Evolutionary conservation across 2,888 invertebrate species (phyloP).

Genomic region (Ligdia adustata): DNA sequence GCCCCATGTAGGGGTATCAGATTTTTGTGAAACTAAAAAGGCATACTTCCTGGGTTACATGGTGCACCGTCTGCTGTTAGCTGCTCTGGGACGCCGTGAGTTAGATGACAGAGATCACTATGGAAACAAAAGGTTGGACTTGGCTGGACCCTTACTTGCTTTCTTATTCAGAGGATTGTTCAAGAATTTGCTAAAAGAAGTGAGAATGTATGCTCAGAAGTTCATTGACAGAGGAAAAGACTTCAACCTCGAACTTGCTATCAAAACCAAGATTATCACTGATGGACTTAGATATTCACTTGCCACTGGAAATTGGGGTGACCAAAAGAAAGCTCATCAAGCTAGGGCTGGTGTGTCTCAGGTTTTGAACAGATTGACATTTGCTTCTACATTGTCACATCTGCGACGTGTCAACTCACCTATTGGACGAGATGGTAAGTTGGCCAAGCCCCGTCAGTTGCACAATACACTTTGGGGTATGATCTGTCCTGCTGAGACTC

Average conservation of each 20-base stretch:
- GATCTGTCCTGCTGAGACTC: constrained; percentile 99
- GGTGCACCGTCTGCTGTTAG: constrained; percentile 98
- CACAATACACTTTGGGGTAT: constrained; percentile 99
- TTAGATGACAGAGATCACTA: constrained; percentile 99
- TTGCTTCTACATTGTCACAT: constrained; percentile 99
- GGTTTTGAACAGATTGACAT: constrained; percentile 98
- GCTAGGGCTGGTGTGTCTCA: constrained; percentile 98
- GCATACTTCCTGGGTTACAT: constrained; percentile 99
- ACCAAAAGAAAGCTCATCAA: constrained; percentile 99
- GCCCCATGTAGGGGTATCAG: constrained; percentile 99
- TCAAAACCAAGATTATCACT: constrained; percentile 98
- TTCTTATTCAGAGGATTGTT: constrained; percentile 98
- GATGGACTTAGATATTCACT: constrained; percentile 98
- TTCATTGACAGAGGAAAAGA: constrained; percentile 99
- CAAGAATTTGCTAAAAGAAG: constrained; percentile 98
- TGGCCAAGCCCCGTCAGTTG: constrained; percentile 99
- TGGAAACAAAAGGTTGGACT: constrained; percentile 98
- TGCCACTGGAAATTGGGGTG: constrained; percentile 99
- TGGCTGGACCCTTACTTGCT: constrained; percentile 98
- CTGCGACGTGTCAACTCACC: constrained; percentile 99
- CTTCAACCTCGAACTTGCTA: constrained; percentile 97
- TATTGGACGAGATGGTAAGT: constrained; percentile 99
- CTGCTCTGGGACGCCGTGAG: constrained; percentile 97
- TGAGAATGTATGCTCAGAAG: constrained; percentile 99
- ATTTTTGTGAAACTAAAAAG: constrained; percentile 99